A percentile compares a stretch with the other conserved stretches of the same genome.
These are phyloP conservation scores for Tetranychus truncatus DNA, from an alignment of 2,888 invertebrate genomes.

Conservation along the genomic window DNA sequence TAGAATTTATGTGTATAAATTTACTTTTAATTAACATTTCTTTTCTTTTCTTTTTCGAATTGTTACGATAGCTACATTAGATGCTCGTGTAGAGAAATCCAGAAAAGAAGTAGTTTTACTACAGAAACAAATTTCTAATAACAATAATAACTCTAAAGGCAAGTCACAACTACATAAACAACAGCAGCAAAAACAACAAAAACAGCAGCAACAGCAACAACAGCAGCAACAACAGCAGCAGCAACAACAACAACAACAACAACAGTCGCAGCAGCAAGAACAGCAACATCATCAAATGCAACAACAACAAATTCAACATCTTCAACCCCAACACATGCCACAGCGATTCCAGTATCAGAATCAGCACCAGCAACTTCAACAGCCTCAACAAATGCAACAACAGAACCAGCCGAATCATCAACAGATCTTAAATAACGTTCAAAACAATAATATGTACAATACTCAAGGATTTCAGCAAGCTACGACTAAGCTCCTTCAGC, in stretches of 20 bases:
- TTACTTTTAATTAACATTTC: not conserved
- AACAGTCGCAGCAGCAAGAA: not conserved
- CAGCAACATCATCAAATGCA: not conserved
- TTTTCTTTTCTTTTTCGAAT: not conserved
- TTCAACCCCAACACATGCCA: not conserved
- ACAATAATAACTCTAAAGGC: not conserved
- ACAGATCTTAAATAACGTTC: no score
- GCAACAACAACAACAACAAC: not conserved
- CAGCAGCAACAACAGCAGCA: not conserved
- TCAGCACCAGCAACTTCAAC: not conserved
- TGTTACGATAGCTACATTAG: not conserved
- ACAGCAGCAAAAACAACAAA: not conserved
- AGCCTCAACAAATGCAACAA: not conserved
- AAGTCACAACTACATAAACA: not conserved
- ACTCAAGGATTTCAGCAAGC: no score
- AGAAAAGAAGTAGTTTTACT: not conserved
- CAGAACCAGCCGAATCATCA: no score
- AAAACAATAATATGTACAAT: no score
- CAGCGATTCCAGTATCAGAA: not conserved
- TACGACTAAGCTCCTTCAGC: not conserved
- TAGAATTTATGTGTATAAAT: not conserved
- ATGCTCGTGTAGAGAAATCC: not conserved
- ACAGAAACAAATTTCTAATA: not conserved
- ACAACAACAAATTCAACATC: not conserved
- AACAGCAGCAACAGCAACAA: not conserved